phyloP scores from a whole-genome alignment of 2,113 vertebrate species.

The Prietella phreatophila region DNA sequence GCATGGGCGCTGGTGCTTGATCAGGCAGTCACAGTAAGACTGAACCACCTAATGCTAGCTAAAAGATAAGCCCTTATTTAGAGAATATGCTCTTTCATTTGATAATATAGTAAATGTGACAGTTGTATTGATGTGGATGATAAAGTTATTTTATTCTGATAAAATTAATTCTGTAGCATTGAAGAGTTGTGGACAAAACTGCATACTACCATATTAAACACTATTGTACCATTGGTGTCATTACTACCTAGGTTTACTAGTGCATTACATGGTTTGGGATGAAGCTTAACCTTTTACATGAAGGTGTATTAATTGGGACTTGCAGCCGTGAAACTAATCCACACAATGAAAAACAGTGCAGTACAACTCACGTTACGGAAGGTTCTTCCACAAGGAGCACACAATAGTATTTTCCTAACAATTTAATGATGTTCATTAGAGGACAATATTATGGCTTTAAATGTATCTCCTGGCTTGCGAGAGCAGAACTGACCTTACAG shows the following conservation, averaged over 20 bases:
- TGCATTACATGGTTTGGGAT: background rate
- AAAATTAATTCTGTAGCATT: background rate
- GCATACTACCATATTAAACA: background rate
- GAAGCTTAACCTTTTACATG: background rate
- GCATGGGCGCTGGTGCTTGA: background rate
- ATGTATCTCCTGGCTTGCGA: constrained; percentile 51
- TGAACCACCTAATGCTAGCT: background rate
- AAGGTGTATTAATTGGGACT: background rate
- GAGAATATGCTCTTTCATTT: background rate
- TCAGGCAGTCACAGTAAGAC: background rate
- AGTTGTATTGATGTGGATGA: background rate
- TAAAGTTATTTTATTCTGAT: background rate
- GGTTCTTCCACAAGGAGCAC: background rate
- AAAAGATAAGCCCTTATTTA: background rate
- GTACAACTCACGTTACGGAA: background rate
- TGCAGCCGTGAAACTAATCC: background rate
- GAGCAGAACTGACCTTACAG: constrained; percentile 67
- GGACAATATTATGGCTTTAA: constrained; percentile 24
- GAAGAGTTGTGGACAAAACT: background rate
- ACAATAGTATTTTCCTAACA: background rate
- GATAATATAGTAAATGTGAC: background rate
- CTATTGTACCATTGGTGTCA: background rate
- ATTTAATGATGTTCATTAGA: constrained; percentile 1
- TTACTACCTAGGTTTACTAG: background rate
- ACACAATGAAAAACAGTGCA: background rate